A percentile compares a stretch with the other conserved stretches of the same genome.
Conservation (phyloP, 2,888 invertebrate species). For the Mactromeris polynyma region DNA sequence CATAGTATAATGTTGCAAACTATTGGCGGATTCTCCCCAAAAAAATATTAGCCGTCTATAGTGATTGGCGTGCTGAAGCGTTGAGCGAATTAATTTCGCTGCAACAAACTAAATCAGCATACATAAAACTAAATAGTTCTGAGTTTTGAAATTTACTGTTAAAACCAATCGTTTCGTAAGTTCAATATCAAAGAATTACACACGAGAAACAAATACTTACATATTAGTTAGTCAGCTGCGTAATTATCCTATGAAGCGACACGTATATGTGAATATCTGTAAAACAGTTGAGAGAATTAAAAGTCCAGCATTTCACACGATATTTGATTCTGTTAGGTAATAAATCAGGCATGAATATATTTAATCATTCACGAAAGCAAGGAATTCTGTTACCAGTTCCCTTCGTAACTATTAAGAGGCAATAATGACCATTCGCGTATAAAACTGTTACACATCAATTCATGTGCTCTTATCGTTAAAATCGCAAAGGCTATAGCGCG, state of each 20-base stretch:
- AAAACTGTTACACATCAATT: conserved; percentile 66
- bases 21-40: background rate
- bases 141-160: background rate
- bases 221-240: background rate
- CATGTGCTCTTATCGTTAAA: conserved; percentile 48
- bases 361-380: conserved; percentile 16
- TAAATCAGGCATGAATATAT: conserved; percentile 15
- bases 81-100: conserved; percentile 40
- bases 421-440: conserved; percentile 55
- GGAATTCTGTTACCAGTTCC: background rate
- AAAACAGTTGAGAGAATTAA: background rate
- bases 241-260: conserved; percentile 12
- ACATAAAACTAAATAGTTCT: background rate
- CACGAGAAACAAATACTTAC: conserved; percentile 18
- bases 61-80: conserved; percentile 29
- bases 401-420: conserved; percentile 28
- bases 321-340: conserved; percentile 20
- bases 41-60: background rate
- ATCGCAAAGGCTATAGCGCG: conserved; percentile 50
- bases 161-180: background rate
- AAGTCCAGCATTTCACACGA: conserved; percentile 35
- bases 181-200: background rate
- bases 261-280: background rate
- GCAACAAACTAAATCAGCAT: conserved; percentile 33
- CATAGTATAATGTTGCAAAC: background rate